A percentile compares a stretch with the other conserved stretches of the same genome.
phyloP scores from a whole-genome alignment of 2,888 invertebrate genomes.

The Atrina japonica region DNA sequence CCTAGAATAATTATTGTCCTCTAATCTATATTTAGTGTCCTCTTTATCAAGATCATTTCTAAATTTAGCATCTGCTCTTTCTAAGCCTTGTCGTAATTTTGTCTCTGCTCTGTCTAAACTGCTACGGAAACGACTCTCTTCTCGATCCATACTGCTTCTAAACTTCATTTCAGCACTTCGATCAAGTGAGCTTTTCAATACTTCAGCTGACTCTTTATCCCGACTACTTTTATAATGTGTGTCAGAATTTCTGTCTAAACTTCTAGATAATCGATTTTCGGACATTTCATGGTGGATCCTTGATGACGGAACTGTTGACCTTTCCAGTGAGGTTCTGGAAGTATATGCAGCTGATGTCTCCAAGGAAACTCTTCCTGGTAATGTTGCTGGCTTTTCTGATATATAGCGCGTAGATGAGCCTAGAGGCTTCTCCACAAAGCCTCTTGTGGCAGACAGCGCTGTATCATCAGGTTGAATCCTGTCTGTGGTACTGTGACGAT shows the following conservation, averaged over 20 bases:
- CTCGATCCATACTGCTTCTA: slow-evolving; percentile 13
- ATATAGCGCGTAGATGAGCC: no score
- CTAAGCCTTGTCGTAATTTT: slow-evolving; percentile 2
- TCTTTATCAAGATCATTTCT: slow-evolving; percentile 39
- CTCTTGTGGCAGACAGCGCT: no score
- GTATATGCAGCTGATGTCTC: neutral
- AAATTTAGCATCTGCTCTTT: slow-evolving; percentile 35
- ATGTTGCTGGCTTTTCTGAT: no score
- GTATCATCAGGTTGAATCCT: no score
- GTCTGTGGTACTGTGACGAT: no score
- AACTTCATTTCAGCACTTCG: slow-evolving; percentile 8
- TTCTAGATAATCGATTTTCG: slow-evolving; percentile 1
- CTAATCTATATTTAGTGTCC: slow-evolving; percentile 28
- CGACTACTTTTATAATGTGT: slow-evolving; percentile 6
- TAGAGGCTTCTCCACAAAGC: no score
- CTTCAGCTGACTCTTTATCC: neutral
- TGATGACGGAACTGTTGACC: no score
- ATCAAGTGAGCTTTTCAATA: slow-evolving; percentile 5
- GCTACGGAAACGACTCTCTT: slow-evolving; percentile 29
- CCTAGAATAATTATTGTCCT: slow-evolving; percentile 3
- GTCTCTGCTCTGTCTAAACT: slow-evolving; percentile 34
- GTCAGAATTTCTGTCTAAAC: slow-evolving; percentile 29
- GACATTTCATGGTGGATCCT: no score
- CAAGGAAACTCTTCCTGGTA: neutral
- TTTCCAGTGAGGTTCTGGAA: no score